These are phyloP conservation scores for Empidonax alnorum DNA, from an alignment of 2,113 vertebrate genomes.

Conservation along the genomic window DNA sequence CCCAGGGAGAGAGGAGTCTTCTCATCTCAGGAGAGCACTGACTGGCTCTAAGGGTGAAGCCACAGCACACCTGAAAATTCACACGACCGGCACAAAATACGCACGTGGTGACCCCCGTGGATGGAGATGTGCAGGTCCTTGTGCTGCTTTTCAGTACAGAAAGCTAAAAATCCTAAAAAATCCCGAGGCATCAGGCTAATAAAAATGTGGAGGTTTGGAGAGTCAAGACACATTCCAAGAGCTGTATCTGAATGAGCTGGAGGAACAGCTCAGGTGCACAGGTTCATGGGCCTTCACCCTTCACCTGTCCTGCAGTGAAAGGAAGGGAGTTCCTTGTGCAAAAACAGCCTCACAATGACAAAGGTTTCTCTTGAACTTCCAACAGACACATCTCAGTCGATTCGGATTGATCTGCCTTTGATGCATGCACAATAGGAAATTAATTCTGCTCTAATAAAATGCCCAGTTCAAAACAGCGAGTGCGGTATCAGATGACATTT, in stretches of 20 bases:
- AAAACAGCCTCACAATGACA: not conserved
- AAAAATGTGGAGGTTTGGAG: not conserved
- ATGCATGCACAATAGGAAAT: not conserved
- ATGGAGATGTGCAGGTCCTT: not conserved
- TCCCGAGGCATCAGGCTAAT: not conserved
- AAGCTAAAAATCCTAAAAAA: no score
- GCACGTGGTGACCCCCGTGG: fast-evolving
- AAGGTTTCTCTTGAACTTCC: not conserved
- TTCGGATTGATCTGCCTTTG: not conserved
- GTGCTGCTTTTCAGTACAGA: not conserved
- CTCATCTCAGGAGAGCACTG: not conserved
- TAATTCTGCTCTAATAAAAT: not conserved
- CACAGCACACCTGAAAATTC: not conserved
- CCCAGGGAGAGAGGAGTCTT: not conserved
- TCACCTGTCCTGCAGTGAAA: not conserved
- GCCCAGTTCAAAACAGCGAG: not conserved
- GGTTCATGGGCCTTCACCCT: not conserved
- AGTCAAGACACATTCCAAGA: not conserved
- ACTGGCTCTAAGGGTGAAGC: not conserved
- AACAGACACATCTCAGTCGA: not conserved
- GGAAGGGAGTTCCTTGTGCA: not conserved
- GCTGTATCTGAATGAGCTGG: not conserved
- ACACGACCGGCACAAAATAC: not conserved
- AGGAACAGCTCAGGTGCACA: not conserved
- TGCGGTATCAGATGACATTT: not conserved